phyloP scores from a whole-genome alignment of 2,797 vertebrate species.

The Dallia pectoralis region DNA sequence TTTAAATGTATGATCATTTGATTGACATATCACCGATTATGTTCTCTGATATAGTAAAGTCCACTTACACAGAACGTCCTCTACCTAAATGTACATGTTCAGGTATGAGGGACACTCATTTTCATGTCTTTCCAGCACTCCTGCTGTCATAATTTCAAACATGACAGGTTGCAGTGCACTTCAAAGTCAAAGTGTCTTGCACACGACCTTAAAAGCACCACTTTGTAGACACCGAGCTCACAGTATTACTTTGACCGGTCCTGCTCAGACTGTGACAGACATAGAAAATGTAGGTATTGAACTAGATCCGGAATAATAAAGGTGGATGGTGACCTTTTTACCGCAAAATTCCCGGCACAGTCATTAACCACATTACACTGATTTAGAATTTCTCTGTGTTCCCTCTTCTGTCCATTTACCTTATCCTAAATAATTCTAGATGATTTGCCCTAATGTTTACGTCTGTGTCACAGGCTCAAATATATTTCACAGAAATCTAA shows the following conservation, averaged over 20 bases:
- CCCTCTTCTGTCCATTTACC: background rate
- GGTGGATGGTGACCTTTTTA: background rate
- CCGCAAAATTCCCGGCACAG: background rate
- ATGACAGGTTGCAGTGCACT: background rate
- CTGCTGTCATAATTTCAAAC: background rate
- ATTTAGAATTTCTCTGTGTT: background rate
- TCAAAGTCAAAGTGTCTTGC: background rate
- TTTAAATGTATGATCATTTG: background rate
- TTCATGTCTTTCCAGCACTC: background rate
- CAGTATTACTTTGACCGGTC: background rate
- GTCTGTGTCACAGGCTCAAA: background rate
- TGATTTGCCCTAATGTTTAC: background rate
- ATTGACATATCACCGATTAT: background rate
- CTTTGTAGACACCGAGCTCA: background rate
- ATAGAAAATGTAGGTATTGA: background rate
- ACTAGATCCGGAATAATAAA: background rate
- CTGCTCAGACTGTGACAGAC: background rate
- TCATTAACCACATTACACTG: background rate
- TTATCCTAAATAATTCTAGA: background rate
- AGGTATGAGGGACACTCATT: background rate
- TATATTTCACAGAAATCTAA: background rate
- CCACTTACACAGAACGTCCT: background rate
- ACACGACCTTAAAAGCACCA: background rate
- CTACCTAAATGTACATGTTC: background rate
- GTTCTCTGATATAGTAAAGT: background rate